Evolutionary conservation across 1,140 invertebrate species (phyloP).

Genomic region (Babylonia areolata): DNA sequence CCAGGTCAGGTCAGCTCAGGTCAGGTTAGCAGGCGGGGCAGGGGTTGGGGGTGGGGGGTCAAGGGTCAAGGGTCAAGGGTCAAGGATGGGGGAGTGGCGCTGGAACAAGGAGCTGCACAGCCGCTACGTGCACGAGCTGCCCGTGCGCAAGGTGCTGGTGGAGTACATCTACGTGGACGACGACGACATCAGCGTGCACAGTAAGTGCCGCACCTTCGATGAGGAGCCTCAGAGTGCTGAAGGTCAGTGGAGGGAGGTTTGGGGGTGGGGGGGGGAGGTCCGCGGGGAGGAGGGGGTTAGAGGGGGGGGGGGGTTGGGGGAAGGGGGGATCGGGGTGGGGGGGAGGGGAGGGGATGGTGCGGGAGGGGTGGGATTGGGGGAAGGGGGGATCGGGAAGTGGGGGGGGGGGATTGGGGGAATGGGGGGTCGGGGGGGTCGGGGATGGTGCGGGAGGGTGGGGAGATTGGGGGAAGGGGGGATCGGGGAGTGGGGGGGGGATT

Average conservation of each 20-base stretch:
- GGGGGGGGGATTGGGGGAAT: too few species aligned
- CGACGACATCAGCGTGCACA: constrained; percentile 41
- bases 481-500: too few species aligned
- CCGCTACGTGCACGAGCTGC: constrained; percentile 31
- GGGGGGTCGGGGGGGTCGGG: neutral
- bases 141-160: constrained; percentile 38
- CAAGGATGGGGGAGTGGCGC: constrained; percentile 16
- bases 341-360: neutral
- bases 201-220: constrained; percentile 42
- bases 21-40: too few species aligned
- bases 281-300: neutral
- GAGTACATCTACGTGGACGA: constrained; percentile 47
- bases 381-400: neutral
- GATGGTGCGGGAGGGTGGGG: too few species aligned
- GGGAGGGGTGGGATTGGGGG: neutral
- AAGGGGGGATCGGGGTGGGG: neutral
- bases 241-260: neutral
- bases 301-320: neutral
- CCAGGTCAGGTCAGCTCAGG: neutral
- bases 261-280: neutral
- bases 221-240: constrained; percentile 25
- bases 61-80: too few species aligned
- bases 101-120: constrained; percentile 31
- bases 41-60: too few species aligned
- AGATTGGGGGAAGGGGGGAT: too few species aligned